A percentile compares a stretch with the other conserved stretches of the same genome.
These are phyloP conservation scores for Chesias legatella DNA, from an alignment of 2,888 invertebrate species.

Conservation along the genomic window DNA sequence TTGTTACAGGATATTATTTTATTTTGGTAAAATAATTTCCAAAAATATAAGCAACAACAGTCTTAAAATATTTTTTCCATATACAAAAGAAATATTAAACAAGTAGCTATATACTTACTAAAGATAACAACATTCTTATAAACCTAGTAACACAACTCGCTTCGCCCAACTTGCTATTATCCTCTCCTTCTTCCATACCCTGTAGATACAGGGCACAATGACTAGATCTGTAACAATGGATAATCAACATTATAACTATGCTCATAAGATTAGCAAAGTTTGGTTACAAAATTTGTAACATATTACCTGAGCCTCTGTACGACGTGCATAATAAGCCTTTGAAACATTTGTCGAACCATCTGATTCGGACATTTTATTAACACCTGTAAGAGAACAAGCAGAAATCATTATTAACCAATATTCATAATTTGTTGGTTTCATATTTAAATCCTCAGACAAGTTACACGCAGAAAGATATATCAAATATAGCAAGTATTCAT, in stretches of 20 bases:
- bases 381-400: conserved; percentile 76
- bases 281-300: conserved; percentile 1
- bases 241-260: conserved; percentile 12
- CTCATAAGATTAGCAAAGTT: background rate
- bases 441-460: no score
- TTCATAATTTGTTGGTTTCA: no score
- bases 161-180: conserved; percentile 84
- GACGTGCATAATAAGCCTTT: conserved; percentile 95
- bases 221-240: conserved; percentile 72
- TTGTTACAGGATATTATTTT: no score
- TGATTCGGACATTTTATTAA: conserved; percentile 97
- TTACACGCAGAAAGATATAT: no score
- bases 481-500: no score
- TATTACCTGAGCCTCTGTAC: conserved; percentile 90
- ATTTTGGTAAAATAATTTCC: no score
- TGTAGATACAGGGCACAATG: conserved; percentile 84
- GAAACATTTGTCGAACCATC: conserved; percentile 98
- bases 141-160: conserved; percentile 95
- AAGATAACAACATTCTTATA: conserved; percentile 91
- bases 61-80: no score
- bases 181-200: conserved; percentile 75
- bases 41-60: no score
- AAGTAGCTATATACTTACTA: conserved; percentile 80
- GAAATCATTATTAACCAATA: background rate
- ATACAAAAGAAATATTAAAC: no score